A percentile compares a stretch with the other conserved stretches of the same genome.
phyloP scores from a whole-genome alignment of 2,113 vertebrate species.

The Andinoacara biseriatus region DNA sequence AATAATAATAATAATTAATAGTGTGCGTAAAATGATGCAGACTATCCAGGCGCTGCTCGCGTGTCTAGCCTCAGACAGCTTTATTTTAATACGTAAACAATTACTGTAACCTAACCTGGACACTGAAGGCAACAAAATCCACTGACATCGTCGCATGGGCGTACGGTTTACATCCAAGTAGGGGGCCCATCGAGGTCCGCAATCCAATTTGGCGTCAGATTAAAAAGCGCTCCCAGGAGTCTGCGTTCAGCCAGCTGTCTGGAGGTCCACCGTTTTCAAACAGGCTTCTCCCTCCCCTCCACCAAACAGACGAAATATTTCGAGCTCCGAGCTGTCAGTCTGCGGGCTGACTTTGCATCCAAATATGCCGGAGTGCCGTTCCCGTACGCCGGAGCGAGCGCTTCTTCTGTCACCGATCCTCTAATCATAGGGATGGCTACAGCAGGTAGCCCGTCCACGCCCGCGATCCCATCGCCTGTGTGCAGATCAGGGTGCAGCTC shows the following conservation, averaged over 20 bases:
- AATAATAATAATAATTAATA: neutral
- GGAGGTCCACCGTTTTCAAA: constrained; percentile 36
- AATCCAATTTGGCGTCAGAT: constrained; percentile 27
- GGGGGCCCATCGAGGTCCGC: constrained; percentile 44
- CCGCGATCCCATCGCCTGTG: neutral
- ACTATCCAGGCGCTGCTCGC: neutral
- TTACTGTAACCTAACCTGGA: constrained; percentile 68
- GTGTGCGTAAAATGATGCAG: neutral
- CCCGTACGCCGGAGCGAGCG: constrained; percentile 23
- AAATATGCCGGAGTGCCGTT: constrained; percentile 74
- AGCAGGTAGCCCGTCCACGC: neutral
- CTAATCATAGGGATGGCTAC: constrained; percentile 25
- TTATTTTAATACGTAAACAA: constrained; percentile 52
- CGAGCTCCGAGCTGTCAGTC: constrained; percentile 79
- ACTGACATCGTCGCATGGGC: constrained; percentile 75
- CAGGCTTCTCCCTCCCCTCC: constrained; percentile 27
- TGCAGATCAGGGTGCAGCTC: constrained; percentile 30
- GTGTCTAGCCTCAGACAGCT: constrained; percentile 10
- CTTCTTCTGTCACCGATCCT: constrained; percentile 29
- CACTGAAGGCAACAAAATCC: constrained; percentile 67
- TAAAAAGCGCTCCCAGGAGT: constrained; percentile 27
- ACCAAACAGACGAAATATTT: constrained; percentile 60
- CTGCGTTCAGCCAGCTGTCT: constrained; percentile 35
- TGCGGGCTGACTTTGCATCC: constrained; percentile 79
- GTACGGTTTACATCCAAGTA: constrained; percentile 69